Evolutionary conservation across 2,797 vertebrate species (phyloP).

Genomic region (Choloepus didactylus): DNA sequence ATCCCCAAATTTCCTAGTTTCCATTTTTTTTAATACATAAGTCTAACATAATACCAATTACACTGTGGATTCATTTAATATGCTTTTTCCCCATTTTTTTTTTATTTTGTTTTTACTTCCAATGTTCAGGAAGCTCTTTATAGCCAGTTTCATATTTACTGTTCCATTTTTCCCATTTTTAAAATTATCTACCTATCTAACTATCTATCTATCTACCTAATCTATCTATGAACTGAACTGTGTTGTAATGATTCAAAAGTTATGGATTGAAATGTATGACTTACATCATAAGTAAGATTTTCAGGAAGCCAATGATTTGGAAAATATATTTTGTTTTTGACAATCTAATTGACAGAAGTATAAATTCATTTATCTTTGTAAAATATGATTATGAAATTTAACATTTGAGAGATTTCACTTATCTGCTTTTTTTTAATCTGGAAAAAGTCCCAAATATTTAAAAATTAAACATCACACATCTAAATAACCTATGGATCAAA

Average conservation of each 20-base stretch:
- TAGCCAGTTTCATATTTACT: neutral
- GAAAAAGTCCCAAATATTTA: no score
- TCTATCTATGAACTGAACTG: neutral
- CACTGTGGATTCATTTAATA: neutral
- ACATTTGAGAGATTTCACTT: conserved; percentile 86
- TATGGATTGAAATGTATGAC: neutral
- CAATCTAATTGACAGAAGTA: conserved; percentile 81
- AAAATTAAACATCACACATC: no score
- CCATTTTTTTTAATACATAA: neutral
- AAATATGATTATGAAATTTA: conserved; percentile 86
- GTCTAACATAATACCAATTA: neutral
- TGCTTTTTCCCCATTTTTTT: neutral
- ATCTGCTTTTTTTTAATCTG: conserved; percentile 74
- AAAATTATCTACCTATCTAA: no score
- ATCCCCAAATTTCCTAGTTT: neutral
- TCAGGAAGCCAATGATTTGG: conserved; percentile 59
- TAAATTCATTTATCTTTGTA: conserved; percentile 87
- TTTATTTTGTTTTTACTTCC: neutral
- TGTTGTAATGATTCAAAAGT: neutral
- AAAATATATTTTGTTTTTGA: conserved; percentile 72
- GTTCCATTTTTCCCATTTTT: no score
- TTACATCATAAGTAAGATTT: conserved; percentile 65
- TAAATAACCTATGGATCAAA: no score
- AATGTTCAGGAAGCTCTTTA: neutral
- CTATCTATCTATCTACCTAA: neutral